Base-by-base conservation (phyloP, 1,140 invertebrate genomes). In the Cheumatopsyche charites region DNA sequence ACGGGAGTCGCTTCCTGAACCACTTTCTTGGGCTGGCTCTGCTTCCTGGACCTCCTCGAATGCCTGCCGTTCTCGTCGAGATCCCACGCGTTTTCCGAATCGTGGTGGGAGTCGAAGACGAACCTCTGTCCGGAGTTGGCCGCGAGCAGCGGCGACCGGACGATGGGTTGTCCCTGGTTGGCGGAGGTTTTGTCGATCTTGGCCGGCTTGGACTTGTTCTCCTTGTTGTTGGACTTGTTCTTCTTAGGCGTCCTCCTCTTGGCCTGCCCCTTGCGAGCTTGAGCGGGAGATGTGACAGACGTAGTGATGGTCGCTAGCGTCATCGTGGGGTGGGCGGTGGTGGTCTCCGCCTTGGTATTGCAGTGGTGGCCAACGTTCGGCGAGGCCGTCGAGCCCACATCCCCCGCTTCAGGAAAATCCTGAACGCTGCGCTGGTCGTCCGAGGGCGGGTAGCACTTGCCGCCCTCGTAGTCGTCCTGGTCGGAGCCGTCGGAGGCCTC, bases 401-500 rank as follows among this genome's bases (percentile, higher is more conserved):
- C 81, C 78, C 81, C 81, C 81, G 82, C 82, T 77, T 83, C 80
- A 82, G 78, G 81, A 82, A 82, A 83, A 82, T 82, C 82, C 81
- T 75, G 76, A 68, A 82, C 75, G 58, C 58, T 71, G 45, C 70
- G 73, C 9, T 36, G 29, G 47, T 74, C 75, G 63, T 71, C 63
- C 74, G 69, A 17, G 29, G 29, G 29, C 70, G 71, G 71, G 41
- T 67, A 55, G 63, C 52, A 65, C 78, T 76, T 70, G 78, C 73
- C 73, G 79, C 79, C 66, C 9, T 68, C 58, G 67, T 63, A 72
- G 78, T 82, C 82, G 75, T 83, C 82, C 78, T 83, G 83, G 71
- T 85, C 85, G 1, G 86, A 87, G 19, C 85, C 85, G 80, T 87
- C 87, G 36, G 84, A 86, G 13, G 86, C 86, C 77, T 87, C 86